These are phyloP conservation scores for Xyliphius kryptos DNA, from an alignment of 2,113 vertebrate species.

Conservation along the genomic window DNA sequence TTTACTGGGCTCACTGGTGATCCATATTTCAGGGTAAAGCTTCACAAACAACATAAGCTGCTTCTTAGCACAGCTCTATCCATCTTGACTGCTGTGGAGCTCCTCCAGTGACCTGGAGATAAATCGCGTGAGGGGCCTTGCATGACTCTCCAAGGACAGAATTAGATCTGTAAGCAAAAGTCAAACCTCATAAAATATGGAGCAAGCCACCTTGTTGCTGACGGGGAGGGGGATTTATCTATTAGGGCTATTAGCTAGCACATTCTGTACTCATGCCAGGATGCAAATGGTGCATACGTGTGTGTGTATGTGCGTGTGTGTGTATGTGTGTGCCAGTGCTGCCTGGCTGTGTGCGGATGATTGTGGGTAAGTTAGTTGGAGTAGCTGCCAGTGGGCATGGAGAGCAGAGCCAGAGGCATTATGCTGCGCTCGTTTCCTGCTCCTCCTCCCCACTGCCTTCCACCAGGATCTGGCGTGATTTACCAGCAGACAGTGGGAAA, in stretches of 20 bases:
- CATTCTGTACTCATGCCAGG: constrained; percentile 24
- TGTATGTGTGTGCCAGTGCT: neutral
- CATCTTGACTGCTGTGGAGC: constrained; percentile 31
- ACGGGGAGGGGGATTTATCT: constrained; percentile 37
- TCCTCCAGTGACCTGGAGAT: constrained; percentile 55
- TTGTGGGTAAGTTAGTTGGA: constrained; percentile 14
- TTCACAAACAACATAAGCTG: neutral
- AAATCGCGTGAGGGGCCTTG: constrained; percentile 51
- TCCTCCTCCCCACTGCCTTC: neutral
- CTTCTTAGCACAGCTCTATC: neutral
- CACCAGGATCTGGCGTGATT: neutral
- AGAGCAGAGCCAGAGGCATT: constrained; percentile 45
- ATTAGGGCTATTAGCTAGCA: constrained; percentile 39
- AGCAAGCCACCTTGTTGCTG: constrained; percentile 29
- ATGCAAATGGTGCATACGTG: constrained; percentile 14
- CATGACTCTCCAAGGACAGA: constrained; percentile 60
- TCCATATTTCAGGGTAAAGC: constrained; percentile 39
- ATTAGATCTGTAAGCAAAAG: constrained; percentile 60
- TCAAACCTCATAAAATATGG: constrained; percentile 58
- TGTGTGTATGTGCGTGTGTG: constrained; percentile 2
- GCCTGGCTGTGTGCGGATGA: constrained; percentile 4
- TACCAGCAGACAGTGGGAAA: constrained; percentile 1
- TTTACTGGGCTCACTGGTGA: no score
- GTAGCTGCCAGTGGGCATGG: constrained; percentile 40
- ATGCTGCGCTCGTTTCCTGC: neutral